These are phyloP conservation scores for Dermolepida albohirtum DNA, from an alignment of 2,888 invertebrate species.

Conservation along the genomic window DNA sequence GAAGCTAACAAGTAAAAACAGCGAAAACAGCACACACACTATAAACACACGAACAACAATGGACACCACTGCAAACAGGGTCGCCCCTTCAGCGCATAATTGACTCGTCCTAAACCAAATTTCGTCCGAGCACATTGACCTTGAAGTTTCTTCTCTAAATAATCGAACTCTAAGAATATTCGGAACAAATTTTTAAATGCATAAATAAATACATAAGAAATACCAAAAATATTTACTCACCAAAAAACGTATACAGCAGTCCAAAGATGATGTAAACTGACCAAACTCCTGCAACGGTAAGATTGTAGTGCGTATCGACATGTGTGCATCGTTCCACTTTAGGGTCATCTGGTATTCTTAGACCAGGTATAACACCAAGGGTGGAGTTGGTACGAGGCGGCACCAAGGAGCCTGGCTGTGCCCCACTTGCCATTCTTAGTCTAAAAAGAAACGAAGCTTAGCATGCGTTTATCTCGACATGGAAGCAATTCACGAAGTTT, in stretches of 20 bases:
- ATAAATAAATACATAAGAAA: neutral
- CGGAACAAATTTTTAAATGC: too few relatives aligned
- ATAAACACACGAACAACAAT: too few relatives aligned
- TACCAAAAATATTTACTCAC: constrained; percentile 68
- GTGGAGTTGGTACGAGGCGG: constrained; percentile 67
- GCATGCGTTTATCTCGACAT: neutral
- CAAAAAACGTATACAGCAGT: constrained; percentile 85
- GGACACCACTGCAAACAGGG: too few relatives aligned
- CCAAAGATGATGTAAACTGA: constrained; percentile 83
- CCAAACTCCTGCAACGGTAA: constrained; percentile 74
- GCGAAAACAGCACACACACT: too few relatives aligned
- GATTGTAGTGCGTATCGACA: constrained; percentile 74
- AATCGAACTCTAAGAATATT: too few relatives aligned
- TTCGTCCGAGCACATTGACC: too few relatives aligned
- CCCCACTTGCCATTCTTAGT: constrained; percentile 64
- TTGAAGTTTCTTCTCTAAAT: too few relatives aligned
- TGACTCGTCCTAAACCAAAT: too few relatives aligned
- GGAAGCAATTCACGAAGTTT: too few relatives aligned
- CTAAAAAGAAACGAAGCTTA: neutral
- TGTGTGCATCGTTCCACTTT: constrained; percentile 68
- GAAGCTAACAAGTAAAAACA: too few relatives aligned
- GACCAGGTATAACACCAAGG: constrained; percentile 56
- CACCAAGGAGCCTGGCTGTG: constrained; percentile 70
- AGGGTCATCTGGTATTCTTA: constrained; percentile 58
- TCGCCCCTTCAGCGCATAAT: too few relatives aligned